Percentiles rank a stretch among this genome's conserved stretches.
Conservation (phyloP, 2,113 vertebrate species). For the Apodemus speciosus region DNA sequence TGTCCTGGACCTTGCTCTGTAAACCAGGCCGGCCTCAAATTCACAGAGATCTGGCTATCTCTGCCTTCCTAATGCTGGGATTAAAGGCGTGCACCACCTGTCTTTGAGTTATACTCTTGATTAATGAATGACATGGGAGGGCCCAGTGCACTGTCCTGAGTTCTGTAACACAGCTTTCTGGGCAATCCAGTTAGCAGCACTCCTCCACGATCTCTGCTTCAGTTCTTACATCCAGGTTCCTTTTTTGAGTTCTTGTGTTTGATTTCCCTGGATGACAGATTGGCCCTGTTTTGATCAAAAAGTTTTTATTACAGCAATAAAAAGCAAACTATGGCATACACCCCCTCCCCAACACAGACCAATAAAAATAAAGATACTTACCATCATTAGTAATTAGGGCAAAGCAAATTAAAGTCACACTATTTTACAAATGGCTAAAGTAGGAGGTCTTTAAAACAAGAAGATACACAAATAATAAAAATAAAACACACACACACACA, state of each 20-base stretch:
- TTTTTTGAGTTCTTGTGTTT: neutral
- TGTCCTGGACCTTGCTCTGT: too few species aligned
- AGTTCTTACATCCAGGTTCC: neutral
- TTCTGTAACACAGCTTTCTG: neutral
- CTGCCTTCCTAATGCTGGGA: neutral
- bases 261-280: neutral
- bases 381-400: neutral
- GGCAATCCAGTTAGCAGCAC: neutral
- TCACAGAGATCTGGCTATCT: neutral
- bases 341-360: neutral
- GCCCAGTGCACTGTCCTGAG: neutral
- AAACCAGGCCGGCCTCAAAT: too few species aligned
- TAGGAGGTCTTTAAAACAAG: neutral
- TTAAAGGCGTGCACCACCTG: neutral
- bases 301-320: neutral
- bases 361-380: constrained; percentile 18
- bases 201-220: neutral
- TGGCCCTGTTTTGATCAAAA: too few species aligned
- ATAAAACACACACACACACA: too few species aligned
- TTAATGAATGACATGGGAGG: neutral
- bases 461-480: neutral
- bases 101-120: neutral
- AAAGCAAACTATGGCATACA: neutral
- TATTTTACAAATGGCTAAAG: neutral
- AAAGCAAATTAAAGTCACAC: constrained; percentile 15